Conservation (phyloP, 2,888 invertebrate genomes). For the Drosophila acutilabella region DNA sequence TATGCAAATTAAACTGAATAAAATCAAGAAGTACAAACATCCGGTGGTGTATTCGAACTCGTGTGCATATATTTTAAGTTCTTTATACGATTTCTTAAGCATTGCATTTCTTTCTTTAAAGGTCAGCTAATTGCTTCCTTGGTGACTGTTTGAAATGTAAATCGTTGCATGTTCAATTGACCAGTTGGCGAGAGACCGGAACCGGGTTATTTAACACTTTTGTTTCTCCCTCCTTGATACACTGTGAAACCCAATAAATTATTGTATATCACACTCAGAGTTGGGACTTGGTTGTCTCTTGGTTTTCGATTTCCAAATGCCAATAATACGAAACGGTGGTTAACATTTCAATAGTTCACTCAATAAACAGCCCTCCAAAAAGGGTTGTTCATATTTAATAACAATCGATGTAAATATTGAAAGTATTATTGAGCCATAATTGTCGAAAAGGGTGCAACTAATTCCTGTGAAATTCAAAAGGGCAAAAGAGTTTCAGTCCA, state of each 20-base stretch:
- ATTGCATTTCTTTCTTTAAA: conserved; percentile 29
- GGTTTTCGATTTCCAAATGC: conserved; percentile 66
- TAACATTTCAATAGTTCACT: conserved; percentile 32
- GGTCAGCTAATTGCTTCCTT: conserved; percentile 61
- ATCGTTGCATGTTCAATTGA: conserved; percentile 42
- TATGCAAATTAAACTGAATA: conserved; percentile 55
- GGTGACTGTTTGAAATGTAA: conserved; percentile 48
- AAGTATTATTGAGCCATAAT: conserved; percentile 75
- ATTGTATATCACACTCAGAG: conserved; percentile 27
- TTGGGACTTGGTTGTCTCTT: conserved; percentile 64
- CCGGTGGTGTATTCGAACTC: conserved; percentile 43
- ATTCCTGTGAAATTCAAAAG: conserved; percentile 33
- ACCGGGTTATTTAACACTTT: conserved; percentile 63
- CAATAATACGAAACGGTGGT: conserved; percentile 26
- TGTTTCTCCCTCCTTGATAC: conserved; percentile 33
- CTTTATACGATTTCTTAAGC: conserved; percentile 70
- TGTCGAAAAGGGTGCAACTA: conserved; percentile 34
- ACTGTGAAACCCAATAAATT: conserved; percentile 69
- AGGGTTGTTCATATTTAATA: conserved; percentile 78
- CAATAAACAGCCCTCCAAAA: conserved; percentile 29
- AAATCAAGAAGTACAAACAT: conserved; percentile 53
- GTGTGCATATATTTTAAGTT: conserved; percentile 34
- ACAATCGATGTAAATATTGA: conserved; percentile 80
- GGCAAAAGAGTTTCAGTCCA: background rate
- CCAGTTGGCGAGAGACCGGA: conserved; percentile 55